These are phyloP conservation scores for Petrocephalus zakoni DNA, from an alignment of 2,113 vertebrate species.

Conservation along the genomic window DNA sequence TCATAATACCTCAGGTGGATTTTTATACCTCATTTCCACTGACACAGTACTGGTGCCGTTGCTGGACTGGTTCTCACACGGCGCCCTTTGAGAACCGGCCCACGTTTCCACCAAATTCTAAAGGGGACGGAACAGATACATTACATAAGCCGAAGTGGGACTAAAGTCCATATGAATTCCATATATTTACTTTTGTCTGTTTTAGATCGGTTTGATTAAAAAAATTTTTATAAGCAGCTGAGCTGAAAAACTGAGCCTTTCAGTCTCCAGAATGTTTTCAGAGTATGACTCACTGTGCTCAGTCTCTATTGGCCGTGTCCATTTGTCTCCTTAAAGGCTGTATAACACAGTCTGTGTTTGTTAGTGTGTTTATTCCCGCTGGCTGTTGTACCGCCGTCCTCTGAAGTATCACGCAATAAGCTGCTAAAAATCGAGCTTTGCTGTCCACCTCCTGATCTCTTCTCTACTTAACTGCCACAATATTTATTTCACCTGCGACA, in stretches of 20 bases:
- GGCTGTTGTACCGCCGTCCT: neutral
- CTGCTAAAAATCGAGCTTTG: neutral
- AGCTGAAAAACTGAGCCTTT: neutral
- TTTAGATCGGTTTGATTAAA: neutral
- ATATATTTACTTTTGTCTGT: neutral
- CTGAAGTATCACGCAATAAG: neutral
- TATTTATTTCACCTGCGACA: neutral
- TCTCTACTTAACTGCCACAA: neutral
- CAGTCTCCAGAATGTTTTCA: neutral
- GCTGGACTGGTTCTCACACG: neutral
- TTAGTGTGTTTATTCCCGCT: neutral
- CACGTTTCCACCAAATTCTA: neutral
- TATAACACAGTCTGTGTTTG: neutral
- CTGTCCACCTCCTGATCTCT: neutral
- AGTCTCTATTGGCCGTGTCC: neutral
- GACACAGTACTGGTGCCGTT: neutral
- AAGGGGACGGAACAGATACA: neutral
- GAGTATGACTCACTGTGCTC: neutral
- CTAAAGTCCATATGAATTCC: neutral
- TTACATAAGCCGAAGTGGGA: neutral
- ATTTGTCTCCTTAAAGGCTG: neutral
- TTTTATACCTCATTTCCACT: too few species aligned
- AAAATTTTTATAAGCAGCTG: neutral
- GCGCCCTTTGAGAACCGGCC: neutral
- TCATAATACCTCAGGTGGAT: neutral